Evolutionary conservation across 35 echinoderm and acorn worm genomes (phyloP).

Genomic region (Heliocidaris tuberculata): DNA sequence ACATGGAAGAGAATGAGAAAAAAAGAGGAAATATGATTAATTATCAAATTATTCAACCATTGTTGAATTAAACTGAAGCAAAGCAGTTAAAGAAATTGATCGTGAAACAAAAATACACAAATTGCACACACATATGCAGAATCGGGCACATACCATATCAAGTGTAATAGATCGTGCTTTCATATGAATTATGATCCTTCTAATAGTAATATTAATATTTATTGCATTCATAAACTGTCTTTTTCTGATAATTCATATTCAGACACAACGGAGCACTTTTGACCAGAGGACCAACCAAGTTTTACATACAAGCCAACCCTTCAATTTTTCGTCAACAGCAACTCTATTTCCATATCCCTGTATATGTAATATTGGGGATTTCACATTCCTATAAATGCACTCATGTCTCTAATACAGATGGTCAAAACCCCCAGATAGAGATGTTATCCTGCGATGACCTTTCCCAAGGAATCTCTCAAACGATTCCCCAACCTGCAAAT

Average conservation of each 20-base stretch:
- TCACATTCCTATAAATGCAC: background rate
- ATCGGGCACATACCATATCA: no score
- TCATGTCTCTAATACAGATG: background rate
- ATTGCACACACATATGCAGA: background rate
- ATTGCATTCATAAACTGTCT: no score
- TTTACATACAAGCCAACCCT: background rate
- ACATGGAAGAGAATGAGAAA: background rate
- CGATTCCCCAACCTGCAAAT: background rate
- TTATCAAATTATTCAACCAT: background rate
- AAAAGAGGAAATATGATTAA: background rate
- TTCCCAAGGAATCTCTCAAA: background rate
- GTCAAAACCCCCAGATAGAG: background rate
- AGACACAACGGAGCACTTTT: no score
- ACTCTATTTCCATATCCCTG: background rate
- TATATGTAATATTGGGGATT: background rate
- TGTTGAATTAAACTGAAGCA: no score
- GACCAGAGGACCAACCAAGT: background rate
- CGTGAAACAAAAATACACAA: background rate
- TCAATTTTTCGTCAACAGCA: background rate
- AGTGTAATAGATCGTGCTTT: no score
- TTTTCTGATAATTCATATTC: no score
- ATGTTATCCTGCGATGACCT: conserved; percentile 1
- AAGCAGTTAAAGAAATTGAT: background rate
- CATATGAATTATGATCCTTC: no score
- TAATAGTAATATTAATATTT: no score